Conservation (phyloP, 2,888 invertebrate genomes). For the Eupsilia transversa region DNA sequence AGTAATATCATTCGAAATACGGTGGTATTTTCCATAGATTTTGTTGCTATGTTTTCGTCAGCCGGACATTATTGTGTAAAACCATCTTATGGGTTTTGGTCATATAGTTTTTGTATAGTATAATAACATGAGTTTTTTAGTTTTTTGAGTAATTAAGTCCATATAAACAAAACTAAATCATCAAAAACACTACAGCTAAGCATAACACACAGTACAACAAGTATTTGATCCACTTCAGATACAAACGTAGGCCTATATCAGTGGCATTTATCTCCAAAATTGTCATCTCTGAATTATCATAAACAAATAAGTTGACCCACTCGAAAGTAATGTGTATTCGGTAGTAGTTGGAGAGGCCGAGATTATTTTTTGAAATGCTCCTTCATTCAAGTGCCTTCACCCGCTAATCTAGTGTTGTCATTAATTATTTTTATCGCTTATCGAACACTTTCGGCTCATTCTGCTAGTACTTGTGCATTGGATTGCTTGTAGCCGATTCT, state of each 20-base stretch:
- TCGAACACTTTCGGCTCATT: slow-evolving; percentile 86
- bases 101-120: neutral
- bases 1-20: slow-evolving; percentile 18
- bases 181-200: neutral
- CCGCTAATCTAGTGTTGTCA: slow-evolving; percentile 88
- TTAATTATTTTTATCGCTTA: slow-evolving; percentile 91
- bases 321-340: slow-evolving; percentile 87
- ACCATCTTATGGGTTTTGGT: neutral
- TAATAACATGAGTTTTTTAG: too few species aligned
- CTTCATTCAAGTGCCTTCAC: slow-evolving; percentile 88
- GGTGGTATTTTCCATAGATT: slow-evolving; percentile 43
- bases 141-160: neutral
- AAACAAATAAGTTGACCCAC: slow-evolving; percentile 86
- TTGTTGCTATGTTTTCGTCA: slow-evolving; percentile 1
- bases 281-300: slow-evolving; percentile 80
- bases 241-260: slow-evolving; percentile 52
- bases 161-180: neutral
- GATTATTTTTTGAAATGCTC: slow-evolving; percentile 90
- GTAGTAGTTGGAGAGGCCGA: slow-evolving; percentile 87
- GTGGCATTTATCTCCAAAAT: slow-evolving; percentile 60
- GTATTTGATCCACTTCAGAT: slow-evolving; percentile 27
- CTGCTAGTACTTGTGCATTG: slow-evolving; percentile 75
- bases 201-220: too few species aligned
- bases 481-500: slow-evolving; percentile 78
- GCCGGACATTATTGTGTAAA: neutral